Conservation (phyloP, 1,140 invertebrate species). For the Drosophila guanche region DNA sequence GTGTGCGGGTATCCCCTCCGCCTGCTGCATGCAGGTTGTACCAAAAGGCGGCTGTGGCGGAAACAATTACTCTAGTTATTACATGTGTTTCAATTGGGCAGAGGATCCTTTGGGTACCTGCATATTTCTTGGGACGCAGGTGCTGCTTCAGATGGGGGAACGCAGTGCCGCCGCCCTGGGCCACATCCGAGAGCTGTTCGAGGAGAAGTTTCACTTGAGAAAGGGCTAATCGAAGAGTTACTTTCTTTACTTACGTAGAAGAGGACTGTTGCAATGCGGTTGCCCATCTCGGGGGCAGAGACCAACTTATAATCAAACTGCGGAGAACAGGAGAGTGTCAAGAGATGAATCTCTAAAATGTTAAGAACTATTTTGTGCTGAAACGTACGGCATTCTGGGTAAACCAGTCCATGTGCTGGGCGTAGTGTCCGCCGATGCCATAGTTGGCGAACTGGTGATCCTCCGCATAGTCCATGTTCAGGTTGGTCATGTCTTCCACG, state of each 20-base stretch:
- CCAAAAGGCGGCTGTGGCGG: slow-evolving; percentile 94
- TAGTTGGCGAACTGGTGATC: slow-evolving; percentile 88
- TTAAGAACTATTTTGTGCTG: too few relatives aligned
- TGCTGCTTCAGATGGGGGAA: slow-evolving; percentile 93
- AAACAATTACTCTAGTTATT: background rate
- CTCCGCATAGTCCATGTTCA: slow-evolving; percentile 89
- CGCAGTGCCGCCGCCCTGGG: slow-evolving; percentile 97
- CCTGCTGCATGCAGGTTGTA: slow-evolving; percentile 96
- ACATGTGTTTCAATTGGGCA: background rate
- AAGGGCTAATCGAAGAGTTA: background rate
- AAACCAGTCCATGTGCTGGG: slow-evolving; percentile 87
- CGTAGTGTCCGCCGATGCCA: slow-evolving; percentile 89
- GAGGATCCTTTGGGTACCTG: slow-evolving; percentile 34
- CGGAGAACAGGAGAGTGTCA: background rate
- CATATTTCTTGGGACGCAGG: slow-evolving; percentile 91
- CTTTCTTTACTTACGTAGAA: slow-evolving; percentile 69
- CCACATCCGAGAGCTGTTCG: slow-evolving; percentile 95
- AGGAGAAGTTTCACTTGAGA: too few relatives aligned
- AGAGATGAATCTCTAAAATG: background rate
- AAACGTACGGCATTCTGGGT: slow-evolving; percentile 22
- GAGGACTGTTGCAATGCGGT: slow-evolving; percentile 76
- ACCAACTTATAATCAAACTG: slow-evolving; percentile 33
- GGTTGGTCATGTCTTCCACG: slow-evolving; percentile 91
- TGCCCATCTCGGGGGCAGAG: slow-evolving; percentile 48
- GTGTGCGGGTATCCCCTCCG: slow-evolving; percentile 93